Percentiles rank a stretch among this genome's conserved stretches.
Evolutionary conservation across 2,113 vertebrate genomes (phyloP).

Genomic region (Onychorhynchus coronatus): DNA sequence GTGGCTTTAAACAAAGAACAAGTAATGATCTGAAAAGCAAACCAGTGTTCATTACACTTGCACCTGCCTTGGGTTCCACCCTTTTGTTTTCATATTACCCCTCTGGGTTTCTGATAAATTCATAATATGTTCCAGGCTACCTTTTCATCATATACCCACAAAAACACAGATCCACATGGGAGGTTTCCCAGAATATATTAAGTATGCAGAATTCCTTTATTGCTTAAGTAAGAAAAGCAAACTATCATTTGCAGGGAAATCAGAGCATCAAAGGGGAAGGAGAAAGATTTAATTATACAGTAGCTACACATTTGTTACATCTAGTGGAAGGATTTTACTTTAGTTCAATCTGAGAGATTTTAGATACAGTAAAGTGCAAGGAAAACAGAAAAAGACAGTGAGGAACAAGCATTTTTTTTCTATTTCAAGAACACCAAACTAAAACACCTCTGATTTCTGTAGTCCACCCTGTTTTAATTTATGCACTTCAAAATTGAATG

Average conservation of each 20-base stretch:
- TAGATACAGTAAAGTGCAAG: not conserved
- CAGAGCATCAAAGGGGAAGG: not conserved
- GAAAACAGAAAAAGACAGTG: not conserved
- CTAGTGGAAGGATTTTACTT: not conserved
- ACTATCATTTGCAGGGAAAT: conserved; percentile 42
- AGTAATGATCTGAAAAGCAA: not conserved
- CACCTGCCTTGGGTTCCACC: conserved; percentile 31
- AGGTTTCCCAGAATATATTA: conserved; percentile 41
- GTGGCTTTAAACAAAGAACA: not conserved
- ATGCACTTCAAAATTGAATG: not conserved
- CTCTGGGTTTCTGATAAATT: conserved; percentile 52
- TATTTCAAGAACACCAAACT: not conserved
- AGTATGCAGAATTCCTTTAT: conserved; percentile 1
- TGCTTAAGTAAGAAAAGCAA: conserved; percentile 50
- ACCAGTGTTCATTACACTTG: not conserved
- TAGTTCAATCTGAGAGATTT: not conserved
- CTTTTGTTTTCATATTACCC: conserved; percentile 44
- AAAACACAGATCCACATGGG: conserved; percentile 32
- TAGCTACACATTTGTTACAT: not conserved
- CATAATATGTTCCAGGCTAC: conserved; percentile 41
- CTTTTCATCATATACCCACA: conserved; percentile 45
- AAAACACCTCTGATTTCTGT: not conserved
- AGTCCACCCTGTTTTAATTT: not conserved
- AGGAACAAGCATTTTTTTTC: not conserved
- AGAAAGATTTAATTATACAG: conserved; percentile 29